A percentile compares a stretch with the other conserved stretches of the same genome.
phyloP scores from a whole-genome alignment of 2,888 invertebrate species.

The Hypomecis atomaria region DNA sequence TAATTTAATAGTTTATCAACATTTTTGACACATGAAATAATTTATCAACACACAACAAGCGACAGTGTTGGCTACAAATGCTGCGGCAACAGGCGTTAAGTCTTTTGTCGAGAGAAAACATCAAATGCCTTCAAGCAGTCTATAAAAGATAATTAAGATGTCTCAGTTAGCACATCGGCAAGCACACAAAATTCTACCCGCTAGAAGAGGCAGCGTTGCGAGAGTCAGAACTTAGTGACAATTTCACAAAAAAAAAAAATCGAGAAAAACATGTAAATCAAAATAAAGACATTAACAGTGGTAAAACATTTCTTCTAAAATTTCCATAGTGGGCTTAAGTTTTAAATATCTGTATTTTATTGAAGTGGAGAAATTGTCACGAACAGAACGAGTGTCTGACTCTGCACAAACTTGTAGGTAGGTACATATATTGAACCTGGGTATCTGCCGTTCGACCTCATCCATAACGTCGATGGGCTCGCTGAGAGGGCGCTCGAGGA shows the following conservation, averaged over 20 bases:
- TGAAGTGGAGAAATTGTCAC: constrained; percentile 7
- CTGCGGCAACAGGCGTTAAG: not conserved
- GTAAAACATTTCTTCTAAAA: not conserved
- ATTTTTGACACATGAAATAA: not conserved
- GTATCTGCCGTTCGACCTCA: constrained; percentile 96
- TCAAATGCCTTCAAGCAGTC: not conserved
- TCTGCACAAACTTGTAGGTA: not conserved
- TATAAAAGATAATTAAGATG: not conserved
- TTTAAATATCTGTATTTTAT: not conserved
- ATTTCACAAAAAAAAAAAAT: not conserved
- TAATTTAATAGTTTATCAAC: too few species aligned
- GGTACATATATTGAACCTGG: constrained; percentile 86
- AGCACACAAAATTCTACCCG: not conserved
- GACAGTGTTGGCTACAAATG: not conserved
- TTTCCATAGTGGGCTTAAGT: not conserved
- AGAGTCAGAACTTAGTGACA: constrained; percentile 5
- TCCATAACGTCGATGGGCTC: constrained; percentile 95
- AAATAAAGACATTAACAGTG: not conserved
- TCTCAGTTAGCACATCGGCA: constrained; percentile 1
- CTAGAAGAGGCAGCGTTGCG: not conserved
- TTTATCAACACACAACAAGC: not conserved
- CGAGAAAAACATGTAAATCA: too few species aligned
- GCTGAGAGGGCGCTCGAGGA: constrained; percentile 93
- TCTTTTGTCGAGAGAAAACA: not conserved
- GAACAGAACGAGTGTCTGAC: not conserved